Evolutionary conservation across 2,113 vertebrate species (phyloP), one percentile per base, ranked within the genome.

Genomic region (Scatophagus argus): DNA sequence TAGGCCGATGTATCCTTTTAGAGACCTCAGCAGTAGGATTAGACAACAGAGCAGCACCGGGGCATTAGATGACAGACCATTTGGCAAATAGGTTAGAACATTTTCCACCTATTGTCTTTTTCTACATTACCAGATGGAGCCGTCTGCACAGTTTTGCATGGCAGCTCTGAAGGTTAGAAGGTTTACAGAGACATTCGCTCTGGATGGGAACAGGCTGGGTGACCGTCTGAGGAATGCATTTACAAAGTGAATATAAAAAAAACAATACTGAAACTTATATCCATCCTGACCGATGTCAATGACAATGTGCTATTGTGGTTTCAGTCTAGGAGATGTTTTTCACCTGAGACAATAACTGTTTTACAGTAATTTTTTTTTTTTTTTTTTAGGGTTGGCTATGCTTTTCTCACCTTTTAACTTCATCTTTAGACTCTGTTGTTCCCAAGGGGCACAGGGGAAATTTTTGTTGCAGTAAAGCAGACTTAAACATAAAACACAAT

Each of bases 1-100:
- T 97, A 95, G 94, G 92, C 90, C 86, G 86, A 89, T 93, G 75
- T 95, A 96, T 98, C 95, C 95, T 96, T 97, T 97, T 96, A 98
- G 96, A 91, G 94, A 91, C 93, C 94, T 96, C 95, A 90, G 89
- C 95, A 95, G 95, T 88, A 93, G 96, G 95, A 97, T 98, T 97
- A 96, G 95, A 92, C 89, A 87, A 77, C 71, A 62, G 87, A 85
- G 88, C 79, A 86, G 86, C 88, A 72, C 77, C 56, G n/a, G 90
- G 90, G 88, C 91, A 90, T 90, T 89, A 86, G 88, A 91, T 91
- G 91, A 93, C 88, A 88, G 85, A 91, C 88, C 85, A 89, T 92
- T 93, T 91, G 85, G 88, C 90, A 90, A 93, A 93, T 91, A 92
- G 88, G 91, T 92, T 92, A 77, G 77, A 91, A 84, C 89, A 85